Evolutionary conservation across 2,888 invertebrate species (phyloP), one percentile per base, ranked within the genome.

Genomic region (Globia sparganii): DNA sequence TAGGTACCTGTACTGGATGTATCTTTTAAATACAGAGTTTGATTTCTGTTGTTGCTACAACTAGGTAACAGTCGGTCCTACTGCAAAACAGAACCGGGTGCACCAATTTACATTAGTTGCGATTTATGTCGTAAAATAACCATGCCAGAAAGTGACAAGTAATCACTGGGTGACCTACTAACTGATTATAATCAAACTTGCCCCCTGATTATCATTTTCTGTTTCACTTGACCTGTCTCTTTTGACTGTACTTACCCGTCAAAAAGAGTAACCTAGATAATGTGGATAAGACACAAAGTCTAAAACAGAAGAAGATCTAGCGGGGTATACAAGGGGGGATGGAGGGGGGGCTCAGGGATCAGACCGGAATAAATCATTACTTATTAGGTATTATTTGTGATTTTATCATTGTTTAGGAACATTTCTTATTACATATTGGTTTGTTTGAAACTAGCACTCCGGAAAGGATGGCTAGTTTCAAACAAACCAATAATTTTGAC

Each of bases 361-460:
- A n/a, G n/a, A n/a, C n/a, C n/a, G n/a, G n/a, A n/a, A n/a, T n/a
- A n/a, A n/a, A n/a, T n/a, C n/a, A 65, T 49, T 18, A 59, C 58
- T 71, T 77, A 65, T 65, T n/a, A n/a, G n/a, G n/a, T n/a, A n/a
- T 49, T 18, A n/a, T 77, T 75, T 68, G 31, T 61, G 13, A 53
- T 77, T 61, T 77, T 28, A 76, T 53, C 59, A 40, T 49, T 49
- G 59, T 61, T 40, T 40, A 31, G 11, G 37, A 40, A 34, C 34
- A 61, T 68, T 61, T 68, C 40, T 25, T 21, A 61, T 8, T 40
- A 31, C 1, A 3, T 25, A 56, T 53, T 67, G 6, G 6, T 66
- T 46, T 66, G n/a, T 25, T 66, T 21, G 15, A 46, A 72, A 66
- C 34, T n/a, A n/a, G 15, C 25, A 31, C 15, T 46, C 1, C 40